Evolutionary conservation across 1,140 invertebrate genomes (phyloP), one percentile per base, ranked within the genome.

Genomic region (Trissolcus basalis): DNA sequence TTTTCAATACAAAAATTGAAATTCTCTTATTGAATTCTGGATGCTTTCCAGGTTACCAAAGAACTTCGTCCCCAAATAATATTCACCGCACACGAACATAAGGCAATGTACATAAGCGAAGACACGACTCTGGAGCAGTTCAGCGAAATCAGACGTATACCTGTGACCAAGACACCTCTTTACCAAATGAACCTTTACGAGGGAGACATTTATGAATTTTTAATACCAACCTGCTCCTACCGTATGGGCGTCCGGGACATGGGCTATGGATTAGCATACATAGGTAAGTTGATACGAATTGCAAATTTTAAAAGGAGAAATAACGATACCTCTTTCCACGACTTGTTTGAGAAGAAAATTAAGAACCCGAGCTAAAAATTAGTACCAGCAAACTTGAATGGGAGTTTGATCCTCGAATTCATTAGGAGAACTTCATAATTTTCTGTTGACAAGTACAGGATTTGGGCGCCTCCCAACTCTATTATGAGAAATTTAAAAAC

Each of bases 221-320:
- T 94, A 85, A 94, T 97, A 58, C 97, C 97, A 1, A 97, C 96
- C 0, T 97, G 95, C 86, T 97, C 96, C 4, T 98, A 98, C 86
- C 91, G 97, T 82, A 98, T 98, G 96, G 96, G 96, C 1, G 94
- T 93, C 14, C 78, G 82, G 8, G 89, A 94, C 67, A 96, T 96
- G 84, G 96, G 96, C 12, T 97, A 93, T 88, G 96, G 95, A 39
- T 92, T 92, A 71, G 94, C 94, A 4, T 88, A 95, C 55, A 90
- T 97, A 64, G 93, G 96, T 97, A 90, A 45, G 41, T 51, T 32
- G 19, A 27, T 27, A 27, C 19, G 19, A 27, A 27, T 27, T 27
- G 19, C 19, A 27, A 27, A 27, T 27, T 27, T 3, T 27, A 1
- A 27, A 27, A 27, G 1, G 2, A 27, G 19, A 27, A 27, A 27